Base-by-base conservation (phyloP, 2,797 vertebrate genomes). In the Ibycter americanus region DNA sequence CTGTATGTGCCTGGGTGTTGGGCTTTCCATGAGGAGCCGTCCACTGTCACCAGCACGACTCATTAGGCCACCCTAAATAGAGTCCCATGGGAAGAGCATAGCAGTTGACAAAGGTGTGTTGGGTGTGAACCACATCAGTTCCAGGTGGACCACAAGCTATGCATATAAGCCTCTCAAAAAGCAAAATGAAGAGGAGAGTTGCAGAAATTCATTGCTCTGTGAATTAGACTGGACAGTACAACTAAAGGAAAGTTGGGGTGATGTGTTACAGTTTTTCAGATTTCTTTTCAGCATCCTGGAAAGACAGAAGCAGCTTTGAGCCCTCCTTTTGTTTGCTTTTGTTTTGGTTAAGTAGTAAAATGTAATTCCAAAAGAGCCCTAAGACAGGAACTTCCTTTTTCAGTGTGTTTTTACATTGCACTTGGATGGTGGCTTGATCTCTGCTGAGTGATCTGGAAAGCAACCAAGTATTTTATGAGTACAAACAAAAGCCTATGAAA, bases 381-480 rank as follows among this genome's bases (percentile, higher is more conserved):
- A 44, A 49, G 52, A 72, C 72, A 54, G 63, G 65, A 91, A 78
- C 54, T 90, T 88, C 85, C 56, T 83, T 94, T 95, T 90, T 29
- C 87, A 74, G 63, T 46, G 46, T 83, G 42, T 89, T 94, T 89
- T 44, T 88, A 31, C 1, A 0, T 63, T 87, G 71, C 65, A 38
- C 54, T 96, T 88, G 79, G 54, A 86, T 83, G 47, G 80, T 86
- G 71, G 65, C 44, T 91, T 87, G 78, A 59, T 89, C 38, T 89
- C 79, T 93, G 49, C 68, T 44, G 93, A 86, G 52, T 70, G 82
- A 89, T 74, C 89, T 93, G 83, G 90, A 94, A 88, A 90, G 61
- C 27, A 88, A 74, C 61, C 80, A 87, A 76, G 34, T 81, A 72
- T 83, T 88, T 93, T 86, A 88, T 91, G 88, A 83, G 68, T 36